Percentiles rank a stretch among this genome's conserved stretches.
phyloP scores from a whole-genome alignment of 2,797 vertebrate species.

The Clarias platycephalus region DNA sequence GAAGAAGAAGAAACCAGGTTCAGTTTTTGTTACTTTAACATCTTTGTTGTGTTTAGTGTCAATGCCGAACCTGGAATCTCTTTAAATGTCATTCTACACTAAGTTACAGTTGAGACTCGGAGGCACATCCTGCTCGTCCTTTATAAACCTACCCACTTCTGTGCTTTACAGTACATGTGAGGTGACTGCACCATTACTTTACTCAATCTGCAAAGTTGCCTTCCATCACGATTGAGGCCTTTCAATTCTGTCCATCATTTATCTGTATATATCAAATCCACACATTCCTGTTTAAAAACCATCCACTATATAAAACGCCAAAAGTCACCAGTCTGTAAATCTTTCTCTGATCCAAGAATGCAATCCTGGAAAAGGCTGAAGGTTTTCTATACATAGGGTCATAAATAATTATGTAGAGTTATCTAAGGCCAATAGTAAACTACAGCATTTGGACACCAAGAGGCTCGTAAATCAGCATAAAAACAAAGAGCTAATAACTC shows the following conservation, averaged over 20 bases:
- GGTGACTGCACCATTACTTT: not conserved
- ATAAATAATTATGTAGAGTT: slow-evolving; percentile 4
- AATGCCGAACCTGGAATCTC: not conserved
- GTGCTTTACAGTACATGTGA: not conserved
- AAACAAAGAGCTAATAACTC: slow-evolving; percentile 21
- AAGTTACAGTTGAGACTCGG: not conserved
- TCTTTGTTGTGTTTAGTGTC: not conserved
- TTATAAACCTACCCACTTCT: not conserved
- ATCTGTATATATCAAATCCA: not conserved
- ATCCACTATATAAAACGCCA: not conserved
- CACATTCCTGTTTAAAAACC: not conserved
- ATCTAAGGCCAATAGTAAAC: not conserved
- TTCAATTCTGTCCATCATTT: slow-evolving; percentile 10
- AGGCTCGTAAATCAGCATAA: slow-evolving; percentile 26
- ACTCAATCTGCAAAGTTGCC: slow-evolving; percentile 8
- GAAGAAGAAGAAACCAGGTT: not conserved
- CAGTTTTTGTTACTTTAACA: not conserved
- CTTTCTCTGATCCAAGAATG: not conserved
- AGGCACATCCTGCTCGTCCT: not conserved
- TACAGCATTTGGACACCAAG: slow-evolving; percentile 5
- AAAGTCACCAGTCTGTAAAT: slow-evolving; percentile 10
- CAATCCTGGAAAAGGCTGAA: not conserved
- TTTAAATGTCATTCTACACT: not conserved
- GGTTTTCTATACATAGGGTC: not conserved
- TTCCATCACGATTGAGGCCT: not conserved